phyloP scores from a whole-genome alignment of 2,888 invertebrate genomes.

The Boloria selene region DNA sequence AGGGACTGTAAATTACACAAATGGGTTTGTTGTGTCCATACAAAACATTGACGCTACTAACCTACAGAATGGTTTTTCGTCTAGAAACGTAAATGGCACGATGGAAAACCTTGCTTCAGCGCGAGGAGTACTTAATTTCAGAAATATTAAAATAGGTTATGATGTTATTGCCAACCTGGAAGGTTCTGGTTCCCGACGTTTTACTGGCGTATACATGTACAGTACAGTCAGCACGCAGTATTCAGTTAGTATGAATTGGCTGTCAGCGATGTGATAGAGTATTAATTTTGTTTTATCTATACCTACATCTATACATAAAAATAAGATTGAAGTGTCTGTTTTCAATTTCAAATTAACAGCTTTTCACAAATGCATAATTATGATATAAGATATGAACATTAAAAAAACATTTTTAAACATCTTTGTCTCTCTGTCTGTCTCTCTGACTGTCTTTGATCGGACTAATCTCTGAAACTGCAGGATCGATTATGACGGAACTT shows the following conservation, averaged over 20 bases:
- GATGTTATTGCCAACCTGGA: constrained; percentile 52
- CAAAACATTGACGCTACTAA: constrained; percentile 51
- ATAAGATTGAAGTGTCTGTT: too few species aligned
- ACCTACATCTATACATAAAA: too few species aligned
- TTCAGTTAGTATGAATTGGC: constrained; percentile 45
- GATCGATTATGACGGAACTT: too few species aligned
- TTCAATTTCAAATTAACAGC: too few species aligned
- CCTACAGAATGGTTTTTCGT: constrained; percentile 36
- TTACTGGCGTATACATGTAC: constrained; percentile 52
- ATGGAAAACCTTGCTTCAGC: constrained; percentile 40
- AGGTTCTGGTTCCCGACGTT: constrained; percentile 43
- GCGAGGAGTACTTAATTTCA: constrained; percentile 47
- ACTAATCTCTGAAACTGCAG: too few species aligned
- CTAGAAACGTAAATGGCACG: constrained; percentile 35
- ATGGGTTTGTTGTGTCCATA: constrained; percentile 63
- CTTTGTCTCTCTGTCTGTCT: too few species aligned
- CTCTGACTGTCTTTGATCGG: too few species aligned
- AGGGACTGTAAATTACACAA: constrained; percentile 57
- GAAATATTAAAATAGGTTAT: constrained; percentile 53
- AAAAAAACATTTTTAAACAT: too few species aligned
- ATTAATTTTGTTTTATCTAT: too few species aligned
- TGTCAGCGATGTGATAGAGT: too few species aligned
- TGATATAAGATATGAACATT: too few species aligned
- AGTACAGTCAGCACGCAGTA: constrained; percentile 38
- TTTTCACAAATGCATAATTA: too few species aligned